phyloP scores from a whole-genome alignment of 2,888 invertebrate genomes.

The Eustalomyia histrio region DNA sequence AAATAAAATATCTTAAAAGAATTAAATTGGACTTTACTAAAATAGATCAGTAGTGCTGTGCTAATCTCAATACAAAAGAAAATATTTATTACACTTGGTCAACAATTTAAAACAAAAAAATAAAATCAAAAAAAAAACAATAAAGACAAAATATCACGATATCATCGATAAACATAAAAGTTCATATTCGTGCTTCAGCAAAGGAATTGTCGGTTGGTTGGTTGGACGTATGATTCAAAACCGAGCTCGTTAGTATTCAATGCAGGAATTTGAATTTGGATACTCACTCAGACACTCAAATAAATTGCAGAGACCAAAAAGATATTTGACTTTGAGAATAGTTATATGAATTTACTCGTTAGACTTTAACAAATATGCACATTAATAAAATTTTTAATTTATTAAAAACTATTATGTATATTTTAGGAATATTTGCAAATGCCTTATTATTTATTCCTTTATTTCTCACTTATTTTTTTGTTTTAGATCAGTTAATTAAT shows the following conservation, averaged over 20 bases:
- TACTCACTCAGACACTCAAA: slow-evolving; percentile 14
- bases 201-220: slow-evolving; percentile 24
- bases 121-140: background rate
- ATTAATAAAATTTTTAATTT: background rate
- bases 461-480: background rate
- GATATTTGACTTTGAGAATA: slow-evolving; percentile 44
- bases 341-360: background rate
- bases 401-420: slow-evolving; percentile 18
- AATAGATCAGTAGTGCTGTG: background rate
- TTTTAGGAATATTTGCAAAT: too few relatives aligned
- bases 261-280: slow-evolving; percentile 45
- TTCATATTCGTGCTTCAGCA: slow-evolving; percentile 21
- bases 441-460: background rate
- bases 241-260: slow-evolving; percentile 54
- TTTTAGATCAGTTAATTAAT: background rate
- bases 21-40: background rate
- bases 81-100: slow-evolving; percentile 13
- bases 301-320: slow-evolving; percentile 32
- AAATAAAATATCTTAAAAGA: slow-evolving; percentile 20
- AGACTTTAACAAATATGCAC: slow-evolving; percentile 6
- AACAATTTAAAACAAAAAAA: background rate
- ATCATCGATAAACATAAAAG: slow-evolving; percentile 27
- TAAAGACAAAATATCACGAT: slow-evolving; percentile 11
- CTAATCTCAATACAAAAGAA: background rate
- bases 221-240: slow-evolving; percentile 30